phyloP scores from a whole-genome alignment of 1,140 invertebrate species.

The Eriocheir sinensis region DNA sequence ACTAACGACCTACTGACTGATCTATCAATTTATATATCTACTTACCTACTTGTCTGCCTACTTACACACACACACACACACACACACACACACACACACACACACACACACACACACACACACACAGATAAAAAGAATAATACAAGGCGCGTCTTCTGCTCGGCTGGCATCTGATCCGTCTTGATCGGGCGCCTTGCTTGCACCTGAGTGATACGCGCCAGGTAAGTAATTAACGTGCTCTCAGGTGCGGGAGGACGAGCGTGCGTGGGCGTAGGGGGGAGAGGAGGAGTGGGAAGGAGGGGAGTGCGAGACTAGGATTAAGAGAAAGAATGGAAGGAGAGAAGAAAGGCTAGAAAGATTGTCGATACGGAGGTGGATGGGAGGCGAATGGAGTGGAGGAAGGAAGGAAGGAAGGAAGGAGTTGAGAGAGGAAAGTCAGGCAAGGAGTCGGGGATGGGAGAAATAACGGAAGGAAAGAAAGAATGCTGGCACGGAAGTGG shows the following conservation, averaged over 20 bases:
- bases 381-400: too few relatives aligned
- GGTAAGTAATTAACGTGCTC: background rate
- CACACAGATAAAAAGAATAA: background rate
- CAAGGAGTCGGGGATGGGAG: too few relatives aligned
- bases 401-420: too few relatives aligned
- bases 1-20: too few relatives aligned
- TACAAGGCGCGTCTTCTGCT: background rate
- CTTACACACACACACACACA: conserved; percentile 20
- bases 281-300: background rate
- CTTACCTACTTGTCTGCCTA: too few relatives aligned
- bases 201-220: background rate
- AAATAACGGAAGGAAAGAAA: too few relatives aligned
- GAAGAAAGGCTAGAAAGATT: too few relatives aligned
- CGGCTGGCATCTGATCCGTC: background rate
- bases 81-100: background rate
- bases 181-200: background rate
- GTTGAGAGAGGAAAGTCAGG: too few relatives aligned
- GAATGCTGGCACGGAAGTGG: background rate
- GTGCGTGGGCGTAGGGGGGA: background rate
- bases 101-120: conserved; percentile 9
- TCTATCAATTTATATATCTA: too few relatives aligned
- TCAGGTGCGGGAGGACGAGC: background rate
- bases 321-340: background rate
- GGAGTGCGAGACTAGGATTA: too few relatives aligned
- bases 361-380: too few relatives aligned